These are phyloP conservation scores for Galerucella calmariensis DNA, from an alignment of 2,888 invertebrate genomes.

Conservation along the genomic window DNA sequence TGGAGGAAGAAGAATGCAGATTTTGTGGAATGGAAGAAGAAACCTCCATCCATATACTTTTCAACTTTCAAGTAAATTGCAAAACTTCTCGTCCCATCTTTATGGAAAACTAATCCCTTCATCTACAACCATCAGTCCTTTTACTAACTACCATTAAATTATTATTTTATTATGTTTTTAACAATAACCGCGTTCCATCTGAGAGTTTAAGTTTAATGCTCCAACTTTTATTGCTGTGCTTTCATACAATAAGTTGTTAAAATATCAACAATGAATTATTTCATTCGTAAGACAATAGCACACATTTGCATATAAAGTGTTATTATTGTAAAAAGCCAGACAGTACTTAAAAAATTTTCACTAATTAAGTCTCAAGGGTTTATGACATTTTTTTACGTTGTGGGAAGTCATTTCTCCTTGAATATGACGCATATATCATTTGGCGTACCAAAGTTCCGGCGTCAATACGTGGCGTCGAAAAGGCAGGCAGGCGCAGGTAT, in stretches of 20 bases:
- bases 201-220: conserved; percentile 20
- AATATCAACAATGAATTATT: conserved; percentile 12
- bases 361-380: neutral
- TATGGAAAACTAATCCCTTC: neutral
- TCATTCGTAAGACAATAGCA: conserved; percentile 19
- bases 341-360: conserved; percentile 19
- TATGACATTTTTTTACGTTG: too few relatives aligned
- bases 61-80: too few relatives aligned
- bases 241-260: conserved; percentile 28
- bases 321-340: conserved; percentile 27
- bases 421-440: too few relatives aligned
- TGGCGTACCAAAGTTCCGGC: too few relatives aligned
- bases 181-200: neutral
- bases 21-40: too few relatives aligned
- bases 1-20: too few relatives aligned
- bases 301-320: conserved; percentile 21
- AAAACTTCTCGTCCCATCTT: too few relatives aligned
- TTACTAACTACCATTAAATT: neutral
- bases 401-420: too few relatives aligned
- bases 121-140: neutral
- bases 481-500: too few relatives aligned
- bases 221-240: conserved; percentile 25
- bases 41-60: too few relatives aligned
- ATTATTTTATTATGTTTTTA: neutral
- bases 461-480: too few relatives aligned